Evolutionary conservation across 2,888 invertebrate genomes (phyloP).

Genomic region (Tetramorium bicarinatum): DNA sequence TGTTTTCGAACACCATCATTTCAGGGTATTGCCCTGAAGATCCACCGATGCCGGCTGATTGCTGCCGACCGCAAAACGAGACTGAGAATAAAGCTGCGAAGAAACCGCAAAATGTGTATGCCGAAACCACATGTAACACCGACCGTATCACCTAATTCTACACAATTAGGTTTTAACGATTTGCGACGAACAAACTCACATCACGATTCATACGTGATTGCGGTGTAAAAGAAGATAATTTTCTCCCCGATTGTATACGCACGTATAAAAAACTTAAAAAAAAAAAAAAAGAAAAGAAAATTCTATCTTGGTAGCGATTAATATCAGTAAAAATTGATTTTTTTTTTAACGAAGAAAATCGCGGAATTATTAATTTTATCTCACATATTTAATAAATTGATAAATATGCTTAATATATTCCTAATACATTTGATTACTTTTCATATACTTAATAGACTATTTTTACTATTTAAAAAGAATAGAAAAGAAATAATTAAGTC

Average conservation of each 20-base stretch:
- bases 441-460: background rate
- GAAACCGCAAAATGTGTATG: background rate
- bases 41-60: conserved; percentile 10
- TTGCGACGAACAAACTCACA: background rate
- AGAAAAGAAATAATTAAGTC: background rate
- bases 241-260: background rate
- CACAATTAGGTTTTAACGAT: conserved; percentile 9
- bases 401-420: background rate
- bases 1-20: conserved; percentile 44
- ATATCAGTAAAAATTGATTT: background rate
- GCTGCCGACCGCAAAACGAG: background rate
- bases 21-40: conserved; percentile 53
- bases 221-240: background rate
- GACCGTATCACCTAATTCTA: background rate
- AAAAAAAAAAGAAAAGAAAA: background rate
- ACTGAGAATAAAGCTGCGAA: conserved; percentile 11
- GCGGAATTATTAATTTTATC: background rate
- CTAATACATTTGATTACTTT: background rate
- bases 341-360: background rate
- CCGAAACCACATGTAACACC: background rate
- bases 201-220: background rate
- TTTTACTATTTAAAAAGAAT: no score
- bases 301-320: background rate
- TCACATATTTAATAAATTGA: background rate
- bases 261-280: background rate